Evolutionary conservation across 2,113 vertebrate genomes (phyloP).

Genomic region (Penelope pileata): DNA sequence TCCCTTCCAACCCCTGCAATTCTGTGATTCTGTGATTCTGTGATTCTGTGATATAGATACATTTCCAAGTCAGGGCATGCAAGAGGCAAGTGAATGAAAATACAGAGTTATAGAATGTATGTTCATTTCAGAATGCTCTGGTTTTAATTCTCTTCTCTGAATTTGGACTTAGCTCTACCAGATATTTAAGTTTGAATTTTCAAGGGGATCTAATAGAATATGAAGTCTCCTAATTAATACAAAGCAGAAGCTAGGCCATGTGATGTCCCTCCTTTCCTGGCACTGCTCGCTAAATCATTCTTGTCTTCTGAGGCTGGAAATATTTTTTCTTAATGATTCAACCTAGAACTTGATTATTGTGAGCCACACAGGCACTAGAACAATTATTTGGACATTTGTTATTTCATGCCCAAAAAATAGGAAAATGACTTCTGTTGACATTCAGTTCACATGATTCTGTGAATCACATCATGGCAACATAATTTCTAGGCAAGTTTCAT

Average conservation of each 20-base stretch:
- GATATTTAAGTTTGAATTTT: neutral
- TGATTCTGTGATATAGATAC: too few relatives aligned
- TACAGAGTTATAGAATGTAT: fast-evolving
- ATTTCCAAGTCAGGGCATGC: neutral
- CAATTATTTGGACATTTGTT: neutral
- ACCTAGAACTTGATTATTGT: neutral
- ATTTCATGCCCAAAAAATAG: neutral
- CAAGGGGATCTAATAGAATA: neutral
- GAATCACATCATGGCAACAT: neutral
- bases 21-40: too few relatives aligned
- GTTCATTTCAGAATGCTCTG: neutral
- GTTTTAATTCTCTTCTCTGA: neutral
- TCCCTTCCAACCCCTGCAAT: too few relatives aligned
- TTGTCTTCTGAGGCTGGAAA: neutral
- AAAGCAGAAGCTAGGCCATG: neutral
- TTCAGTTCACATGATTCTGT: neutral
- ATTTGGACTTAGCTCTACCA: neutral
- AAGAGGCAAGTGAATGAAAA: neutral
- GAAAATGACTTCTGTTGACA: neutral
- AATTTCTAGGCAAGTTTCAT: neutral
- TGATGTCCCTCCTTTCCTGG: neutral
- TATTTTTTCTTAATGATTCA: neutral
- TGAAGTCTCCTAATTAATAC: neutral
- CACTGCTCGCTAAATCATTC: neutral
- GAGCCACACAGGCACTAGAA: neutral